Conservation (phyloP, 2,888 invertebrate species). For the Ornithoptera alexandrae region DNA sequence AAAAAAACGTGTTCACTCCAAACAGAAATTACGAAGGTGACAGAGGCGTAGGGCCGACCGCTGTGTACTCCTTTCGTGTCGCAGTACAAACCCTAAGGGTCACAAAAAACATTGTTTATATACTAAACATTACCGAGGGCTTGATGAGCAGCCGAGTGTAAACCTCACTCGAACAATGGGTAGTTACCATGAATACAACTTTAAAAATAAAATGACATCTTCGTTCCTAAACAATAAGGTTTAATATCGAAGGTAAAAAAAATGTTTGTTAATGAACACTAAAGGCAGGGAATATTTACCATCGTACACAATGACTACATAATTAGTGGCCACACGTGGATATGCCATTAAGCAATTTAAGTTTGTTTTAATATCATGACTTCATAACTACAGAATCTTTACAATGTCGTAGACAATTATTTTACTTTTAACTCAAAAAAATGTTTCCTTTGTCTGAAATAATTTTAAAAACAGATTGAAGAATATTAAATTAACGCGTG, state of each 20-base stretch:
- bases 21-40: not conserved
- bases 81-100: constrained; percentile 7
- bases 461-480: not conserved
- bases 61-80: not conserved
- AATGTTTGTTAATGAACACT: not conserved
- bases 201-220: constrained; percentile 1
- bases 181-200: constrained; percentile 14
- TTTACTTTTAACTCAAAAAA: not conserved
- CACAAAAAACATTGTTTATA: constrained; percentile 31
- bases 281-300: constrained; percentile 1
- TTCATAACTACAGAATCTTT: constrained; percentile 7
- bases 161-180: constrained; percentile 27
- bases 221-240: constrained; percentile 3
- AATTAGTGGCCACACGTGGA: constrained; percentile 14
- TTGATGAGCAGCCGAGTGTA: constrained; percentile 24
- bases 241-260: not conserved
- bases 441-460: not conserved
- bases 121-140: constrained; percentile 32
- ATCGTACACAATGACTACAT: constrained; percentile 8
- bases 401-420: not conserved
- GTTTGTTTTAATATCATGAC: constrained; percentile 6
- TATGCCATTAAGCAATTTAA: constrained; percentile 21
- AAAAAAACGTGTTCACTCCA: not conserved
- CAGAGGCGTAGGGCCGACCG: not conserved
- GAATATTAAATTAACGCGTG: too few species aligned